phyloP scores from a whole-genome alignment of 1,140 invertebrate species.

The Prorops nasuta region DNA sequence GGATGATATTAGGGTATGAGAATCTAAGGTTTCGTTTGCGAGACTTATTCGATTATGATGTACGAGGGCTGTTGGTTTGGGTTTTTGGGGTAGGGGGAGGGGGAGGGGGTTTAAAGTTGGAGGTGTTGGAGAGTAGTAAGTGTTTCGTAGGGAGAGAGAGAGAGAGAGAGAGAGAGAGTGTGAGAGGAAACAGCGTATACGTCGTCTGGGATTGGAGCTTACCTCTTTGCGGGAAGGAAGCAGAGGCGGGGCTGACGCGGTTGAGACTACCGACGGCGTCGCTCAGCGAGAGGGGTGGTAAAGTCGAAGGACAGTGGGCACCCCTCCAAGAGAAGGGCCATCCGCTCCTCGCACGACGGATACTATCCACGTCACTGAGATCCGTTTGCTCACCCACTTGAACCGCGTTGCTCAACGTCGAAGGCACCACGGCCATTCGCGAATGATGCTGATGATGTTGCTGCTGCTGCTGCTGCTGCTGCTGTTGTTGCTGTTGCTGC shows the following conservation, averaged over 20 bases:
- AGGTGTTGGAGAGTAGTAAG: too few relatives aligned
- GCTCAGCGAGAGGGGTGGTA: constrained; percentile 44
- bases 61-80: too few relatives aligned
- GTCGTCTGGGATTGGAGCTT: too few relatives aligned
- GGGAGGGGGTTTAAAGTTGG: too few relatives aligned
- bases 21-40: too few relatives aligned
- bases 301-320: constrained; percentile 40
- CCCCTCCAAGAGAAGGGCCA: constrained; percentile 56
- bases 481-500: constrained; percentile 46
- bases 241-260: constrained; percentile 50
- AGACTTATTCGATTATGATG: too few relatives aligned
- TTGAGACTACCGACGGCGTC: constrained; percentile 44
- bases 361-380: constrained; percentile 38
- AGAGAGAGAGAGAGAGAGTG: too few relatives aligned
- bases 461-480: constrained; percentile 44
- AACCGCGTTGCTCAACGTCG: constrained; percentile 47
- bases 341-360: constrained; percentile 40
- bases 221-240: constrained; percentile 52
- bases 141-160: too few relatives aligned
- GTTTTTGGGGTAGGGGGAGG: too few relatives aligned
- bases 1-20: too few relatives aligned
- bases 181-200: too few relatives aligned
- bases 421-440: constrained; percentile 42
- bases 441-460: constrained; percentile 48
- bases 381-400: constrained; percentile 47